These are phyloP conservation scores for Holotrichia oblita DNA, from an alignment of 1,140 invertebrate genomes.

Conservation along the genomic window DNA sequence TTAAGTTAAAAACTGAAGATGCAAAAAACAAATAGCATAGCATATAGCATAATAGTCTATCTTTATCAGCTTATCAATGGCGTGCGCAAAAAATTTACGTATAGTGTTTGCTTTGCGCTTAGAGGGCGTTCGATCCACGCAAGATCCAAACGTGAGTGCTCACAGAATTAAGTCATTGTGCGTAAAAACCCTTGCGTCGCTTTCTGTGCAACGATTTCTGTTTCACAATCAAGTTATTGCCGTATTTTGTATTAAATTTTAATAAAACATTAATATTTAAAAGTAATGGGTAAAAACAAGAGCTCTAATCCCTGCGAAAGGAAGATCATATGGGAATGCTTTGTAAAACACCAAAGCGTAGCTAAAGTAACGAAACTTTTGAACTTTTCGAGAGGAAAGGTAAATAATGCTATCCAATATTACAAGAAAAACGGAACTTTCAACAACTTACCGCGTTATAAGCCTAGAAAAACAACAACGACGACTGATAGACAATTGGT, in stretches of 20 bases:
- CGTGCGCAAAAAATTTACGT: too few species aligned
- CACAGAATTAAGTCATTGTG: neutral
- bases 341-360: neutral
- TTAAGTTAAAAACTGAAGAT: too few species aligned
- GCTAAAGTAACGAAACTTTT: neutral
- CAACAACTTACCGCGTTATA: neutral
- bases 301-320: neutral
- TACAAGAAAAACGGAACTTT: constrained; percentile 7
- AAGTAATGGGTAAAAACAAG: neutral
- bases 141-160: neutral
- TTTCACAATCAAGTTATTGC: neutral
- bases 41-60: too few species aligned
- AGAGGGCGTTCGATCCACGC: neutral
- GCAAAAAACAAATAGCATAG: too few species aligned
- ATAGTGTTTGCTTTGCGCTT: neutral
- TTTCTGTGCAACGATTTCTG: neutral
- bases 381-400: neutral
- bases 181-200: neutral
- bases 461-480: neutral
- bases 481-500: too few species aligned
- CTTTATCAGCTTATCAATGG: too few species aligned
- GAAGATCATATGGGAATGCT: constrained; percentile 12
- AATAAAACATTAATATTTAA: neutral
- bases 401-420: neutral
- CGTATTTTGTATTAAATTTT: neutral